Base-by-base conservation (phyloP, 2,888 invertebrate genomes). In the Temnothorax rugatulus region DNA sequence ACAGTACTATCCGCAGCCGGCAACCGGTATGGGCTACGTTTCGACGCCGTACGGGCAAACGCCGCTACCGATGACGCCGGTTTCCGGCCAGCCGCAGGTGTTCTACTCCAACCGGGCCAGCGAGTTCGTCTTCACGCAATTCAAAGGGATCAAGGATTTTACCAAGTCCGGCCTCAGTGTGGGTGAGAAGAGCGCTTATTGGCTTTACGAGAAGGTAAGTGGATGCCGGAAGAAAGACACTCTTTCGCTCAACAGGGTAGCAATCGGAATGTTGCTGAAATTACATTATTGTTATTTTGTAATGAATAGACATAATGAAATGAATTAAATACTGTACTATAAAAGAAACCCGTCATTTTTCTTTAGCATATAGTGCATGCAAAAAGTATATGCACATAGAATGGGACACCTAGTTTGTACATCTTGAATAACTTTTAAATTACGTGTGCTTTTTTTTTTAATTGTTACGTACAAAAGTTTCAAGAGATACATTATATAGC, bases 131-230 rank as follows among this genome's bases (percentile, higher is more conserved):
- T 97, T 97, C 92, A 97, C 97, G 89, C 97, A 97, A 92, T 97
- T 98, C 90, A 97, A 97, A 90, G 98, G 97, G 0, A 96, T 97
- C 90, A 97, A 97, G 91, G 97, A 97, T 94, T 97, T 97, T 93
- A 97, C 98, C 0, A 98, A 97, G 92, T 97, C 97, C 82, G 98
- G 98, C 38, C 95, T 98, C 88, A 98, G 98, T 95, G 96, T 97
- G 54, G 98, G 98, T 84, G 98, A 98, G 95, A 98, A 97, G 94
- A 96, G 96, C 84, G 97, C 97, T 0, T 97, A 97, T 91, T 97
- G 97, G 96, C 95, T 97, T 86, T 98, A 98, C 93, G 97, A 97
- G 88, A 98, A 97, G 95, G 95, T 98, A 87, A 89, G 11, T 25
- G 15, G 8, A 8, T 15, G 11, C 34, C 1, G 54, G 21, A 64